phyloP scores from a whole-genome alignment of 1,140 invertebrate genomes.

The Mycetomoellerius zeteki region DNA sequence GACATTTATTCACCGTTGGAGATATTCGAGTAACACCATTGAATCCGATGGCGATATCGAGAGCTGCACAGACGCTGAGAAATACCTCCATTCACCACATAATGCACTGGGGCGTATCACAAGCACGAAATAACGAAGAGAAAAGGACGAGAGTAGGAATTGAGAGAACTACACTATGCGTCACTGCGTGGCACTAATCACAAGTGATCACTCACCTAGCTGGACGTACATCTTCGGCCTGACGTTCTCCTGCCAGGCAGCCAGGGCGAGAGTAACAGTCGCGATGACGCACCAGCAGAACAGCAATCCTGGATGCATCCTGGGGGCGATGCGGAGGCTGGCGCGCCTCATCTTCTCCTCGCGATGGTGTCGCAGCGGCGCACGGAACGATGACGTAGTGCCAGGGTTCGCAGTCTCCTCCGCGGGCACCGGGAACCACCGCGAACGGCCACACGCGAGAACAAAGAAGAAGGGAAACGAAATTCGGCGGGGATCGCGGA shows the following conservation, averaged over 20 bases:
- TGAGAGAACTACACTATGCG: background rate
- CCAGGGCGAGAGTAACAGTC: constrained; percentile 78
- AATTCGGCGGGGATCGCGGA: background rate
- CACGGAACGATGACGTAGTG: constrained; percentile 51
- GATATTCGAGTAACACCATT: background rate
- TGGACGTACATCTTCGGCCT: constrained; percentile 95
- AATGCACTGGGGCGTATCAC: background rate
- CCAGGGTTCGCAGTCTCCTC: constrained; percentile 71
- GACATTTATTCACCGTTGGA: background rate
- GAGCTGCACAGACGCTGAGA: background rate
- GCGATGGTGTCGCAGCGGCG: constrained; percentile 50
- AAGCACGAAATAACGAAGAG: background rate
- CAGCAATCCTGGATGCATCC: constrained; percentile 70
- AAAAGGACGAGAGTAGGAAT: background rate
- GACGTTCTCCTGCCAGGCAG: constrained; percentile 94
- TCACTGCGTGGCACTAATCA: background rate
- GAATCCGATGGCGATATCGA: background rate
- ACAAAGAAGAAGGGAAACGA: background rate
- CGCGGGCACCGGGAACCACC: constrained; percentile 32
- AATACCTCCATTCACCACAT: background rate
- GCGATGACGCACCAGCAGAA: constrained; percentile 78
- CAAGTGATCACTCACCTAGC: constrained; percentile 90
- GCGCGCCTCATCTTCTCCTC: constrained; percentile 74
- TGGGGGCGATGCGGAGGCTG: constrained; percentile 59
- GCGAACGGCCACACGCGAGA: constrained; percentile 58